Conservation (phyloP, 1,140 invertebrate species). For the Portunus trituberculatus region DNA sequence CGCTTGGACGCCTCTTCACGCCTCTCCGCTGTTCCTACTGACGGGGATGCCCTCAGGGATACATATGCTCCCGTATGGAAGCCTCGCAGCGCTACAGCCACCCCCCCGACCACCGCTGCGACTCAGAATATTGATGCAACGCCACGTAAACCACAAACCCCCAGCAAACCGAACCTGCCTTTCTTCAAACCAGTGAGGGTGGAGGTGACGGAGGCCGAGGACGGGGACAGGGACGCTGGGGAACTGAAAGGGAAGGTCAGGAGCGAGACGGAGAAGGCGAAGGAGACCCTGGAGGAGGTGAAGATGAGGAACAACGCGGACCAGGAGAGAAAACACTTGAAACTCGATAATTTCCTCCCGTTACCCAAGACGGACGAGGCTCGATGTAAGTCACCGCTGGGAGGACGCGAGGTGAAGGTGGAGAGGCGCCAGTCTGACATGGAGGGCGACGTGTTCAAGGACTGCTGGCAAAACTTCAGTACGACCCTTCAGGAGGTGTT, state of each 20-base stretch:
- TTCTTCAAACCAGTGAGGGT: too few species aligned
- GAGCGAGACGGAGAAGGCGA: too few species aligned
- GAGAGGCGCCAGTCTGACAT: conserved; percentile 75
- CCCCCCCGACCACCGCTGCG: not conserved
- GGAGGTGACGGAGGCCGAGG: too few species aligned
- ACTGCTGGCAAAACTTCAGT: conserved; percentile 77
- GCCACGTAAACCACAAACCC: not conserved
- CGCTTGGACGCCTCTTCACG: not conserved
- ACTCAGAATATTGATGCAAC: not conserved
- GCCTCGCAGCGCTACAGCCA: not conserved
- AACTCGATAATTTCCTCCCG: conserved; percentile 28
- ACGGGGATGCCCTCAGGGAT: not conserved
- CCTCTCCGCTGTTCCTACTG: not conserved
- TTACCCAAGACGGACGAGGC: not conserved
- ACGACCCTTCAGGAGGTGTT: conserved; percentile 77
- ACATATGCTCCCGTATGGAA: not conserved
- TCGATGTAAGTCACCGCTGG: conserved; percentile 45
- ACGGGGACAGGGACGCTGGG: too few species aligned
- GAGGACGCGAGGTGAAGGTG: conserved; percentile 69
- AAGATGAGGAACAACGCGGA: not conserved
- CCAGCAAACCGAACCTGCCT: not conserved
- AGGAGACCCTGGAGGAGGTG: not conserved
- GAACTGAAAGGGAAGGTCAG: too few species aligned
- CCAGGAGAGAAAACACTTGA: not conserved
- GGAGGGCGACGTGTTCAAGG: conserved; percentile 77